These are phyloP conservation scores for Capitulum mitella DNA, from an alignment of 2,888 invertebrate genomes.

Conservation along the genomic window DNA sequence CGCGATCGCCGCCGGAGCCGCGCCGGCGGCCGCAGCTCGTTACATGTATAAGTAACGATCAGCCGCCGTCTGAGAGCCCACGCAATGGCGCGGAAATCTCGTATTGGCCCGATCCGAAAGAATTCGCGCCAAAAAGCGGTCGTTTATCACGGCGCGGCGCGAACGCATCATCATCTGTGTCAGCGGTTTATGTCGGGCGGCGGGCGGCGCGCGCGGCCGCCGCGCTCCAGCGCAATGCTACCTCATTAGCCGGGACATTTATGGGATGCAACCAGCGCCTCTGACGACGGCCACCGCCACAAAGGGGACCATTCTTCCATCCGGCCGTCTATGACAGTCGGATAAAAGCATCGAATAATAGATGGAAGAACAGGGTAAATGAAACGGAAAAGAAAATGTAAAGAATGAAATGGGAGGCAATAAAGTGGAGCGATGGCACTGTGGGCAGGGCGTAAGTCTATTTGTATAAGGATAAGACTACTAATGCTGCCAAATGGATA, in stretches of 20 bases:
- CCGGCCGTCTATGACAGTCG: constrained; percentile 18
- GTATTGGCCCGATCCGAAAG: constrained; percentile 21
- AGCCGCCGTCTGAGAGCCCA: not conserved
- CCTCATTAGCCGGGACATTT: not conserved
- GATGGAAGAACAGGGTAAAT: constrained; percentile 23
- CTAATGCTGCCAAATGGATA: constrained; percentile 21
- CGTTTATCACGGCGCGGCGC: constrained; percentile 8
- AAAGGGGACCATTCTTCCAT: constrained; percentile 2
- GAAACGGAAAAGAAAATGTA: constrained; percentile 22
- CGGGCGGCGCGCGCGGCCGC: too few relatives aligned
- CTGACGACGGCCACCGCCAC: not conserved
- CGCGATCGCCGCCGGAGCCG: too few relatives aligned
- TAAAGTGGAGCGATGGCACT: constrained; percentile 15
- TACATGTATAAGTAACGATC: constrained; percentile 18
- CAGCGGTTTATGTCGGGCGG: not conserved
- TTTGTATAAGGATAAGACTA: constrained; percentile 20
- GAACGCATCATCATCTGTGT: constrained; percentile 18
- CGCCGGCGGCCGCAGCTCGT: not conserved
- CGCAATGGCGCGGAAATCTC: constrained; percentile 17
- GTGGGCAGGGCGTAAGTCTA: constrained; percentile 21
- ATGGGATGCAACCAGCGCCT: not conserved
- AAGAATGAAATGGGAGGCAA: constrained; percentile 22
- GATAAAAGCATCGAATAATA: constrained; percentile 23
- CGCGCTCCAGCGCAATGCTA: too few relatives aligned
- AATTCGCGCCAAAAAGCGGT: constrained; percentile 22